Evolutionary conservation across 2,797 vertebrate genomes (phyloP).

Genomic region (Oreonectes daqikongensis): DNA sequence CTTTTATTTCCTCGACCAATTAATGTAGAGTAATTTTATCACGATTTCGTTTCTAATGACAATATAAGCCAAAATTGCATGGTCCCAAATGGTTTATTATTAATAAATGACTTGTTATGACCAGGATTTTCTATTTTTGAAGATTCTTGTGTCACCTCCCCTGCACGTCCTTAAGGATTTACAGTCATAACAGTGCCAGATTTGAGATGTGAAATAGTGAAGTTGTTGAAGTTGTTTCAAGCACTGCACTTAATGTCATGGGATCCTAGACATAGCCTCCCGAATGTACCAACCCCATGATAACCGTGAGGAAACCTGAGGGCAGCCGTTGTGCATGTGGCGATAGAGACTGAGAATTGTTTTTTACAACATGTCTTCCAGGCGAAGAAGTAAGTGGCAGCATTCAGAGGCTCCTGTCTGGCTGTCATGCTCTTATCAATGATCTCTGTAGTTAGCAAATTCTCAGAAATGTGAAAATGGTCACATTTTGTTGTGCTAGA

Average conservation of each 20-base stretch:
- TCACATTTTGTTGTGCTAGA: background rate
- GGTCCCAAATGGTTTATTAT: background rate
- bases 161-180: background rate
- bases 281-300: conserved; percentile 35
- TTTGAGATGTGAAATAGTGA: background rate
- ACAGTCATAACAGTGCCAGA: background rate
- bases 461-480: background rate
- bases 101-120: background rate
- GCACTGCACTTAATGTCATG: conserved; percentile 1
- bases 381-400: background rate
- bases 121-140: background rate
- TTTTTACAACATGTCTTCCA: conserved; percentile 19
- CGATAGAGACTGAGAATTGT: background rate
- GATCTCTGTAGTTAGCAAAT: conserved; percentile 2
- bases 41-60: background rate
- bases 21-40: background rate
- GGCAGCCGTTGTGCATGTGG: conserved; percentile 7
- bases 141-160: background rate
- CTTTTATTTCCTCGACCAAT: background rate
- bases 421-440: conserved; percentile 1
- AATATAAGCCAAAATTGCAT: background rate
- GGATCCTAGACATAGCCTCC: conserved; percentile 9
- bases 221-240: conserved; percentile 2
- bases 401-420: conserved; percentile 29
- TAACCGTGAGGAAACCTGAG: background rate